phyloP scores from a whole-genome alignment of 1,140 invertebrate species.

The Scylla paramamosain region DNA sequence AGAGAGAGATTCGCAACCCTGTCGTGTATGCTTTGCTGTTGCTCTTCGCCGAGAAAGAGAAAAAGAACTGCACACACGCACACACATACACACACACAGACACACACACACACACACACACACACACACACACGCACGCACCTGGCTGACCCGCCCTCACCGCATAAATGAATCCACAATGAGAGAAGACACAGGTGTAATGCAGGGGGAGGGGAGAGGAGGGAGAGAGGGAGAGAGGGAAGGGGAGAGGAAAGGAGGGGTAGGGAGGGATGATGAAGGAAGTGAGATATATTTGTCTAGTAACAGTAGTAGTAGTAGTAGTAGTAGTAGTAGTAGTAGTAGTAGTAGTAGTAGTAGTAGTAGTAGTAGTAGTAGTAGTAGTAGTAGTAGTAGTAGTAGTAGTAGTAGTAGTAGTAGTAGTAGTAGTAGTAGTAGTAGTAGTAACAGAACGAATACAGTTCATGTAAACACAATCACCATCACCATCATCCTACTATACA shows the following conservation, averaged over 20 bases:
- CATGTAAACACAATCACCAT: not conserved
- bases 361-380: conserved; percentile 22
- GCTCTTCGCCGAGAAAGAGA: not conserved
- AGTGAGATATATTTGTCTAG: not conserved
- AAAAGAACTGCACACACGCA: not conserved
- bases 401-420: conserved; percentile 7
- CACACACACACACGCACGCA: conserved; percentile 1
- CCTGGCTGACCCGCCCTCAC: not conserved
- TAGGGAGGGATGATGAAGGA: too few species aligned
- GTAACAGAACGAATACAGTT: not conserved
- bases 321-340: conserved; percentile 22
- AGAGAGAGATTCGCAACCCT: not conserved
- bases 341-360: conserved; percentile 22
- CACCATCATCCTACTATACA: too few species aligned
- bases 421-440: conserved; percentile 6
- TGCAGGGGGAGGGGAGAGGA: not conserved
- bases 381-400: not conserved
- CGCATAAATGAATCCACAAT: not conserved
- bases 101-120: conserved; percentile 20
- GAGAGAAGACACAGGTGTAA: not conserved
- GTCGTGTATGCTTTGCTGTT: not conserved
- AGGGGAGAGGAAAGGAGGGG: not conserved
- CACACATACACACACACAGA: not conserved
- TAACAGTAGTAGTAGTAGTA: conserved; percentile 15
- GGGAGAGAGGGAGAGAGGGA: not conserved